phyloP scores from a whole-genome alignment of 35 echinoderm and acorn worm genomes.

The Ophiothrix spiculata region DNA sequence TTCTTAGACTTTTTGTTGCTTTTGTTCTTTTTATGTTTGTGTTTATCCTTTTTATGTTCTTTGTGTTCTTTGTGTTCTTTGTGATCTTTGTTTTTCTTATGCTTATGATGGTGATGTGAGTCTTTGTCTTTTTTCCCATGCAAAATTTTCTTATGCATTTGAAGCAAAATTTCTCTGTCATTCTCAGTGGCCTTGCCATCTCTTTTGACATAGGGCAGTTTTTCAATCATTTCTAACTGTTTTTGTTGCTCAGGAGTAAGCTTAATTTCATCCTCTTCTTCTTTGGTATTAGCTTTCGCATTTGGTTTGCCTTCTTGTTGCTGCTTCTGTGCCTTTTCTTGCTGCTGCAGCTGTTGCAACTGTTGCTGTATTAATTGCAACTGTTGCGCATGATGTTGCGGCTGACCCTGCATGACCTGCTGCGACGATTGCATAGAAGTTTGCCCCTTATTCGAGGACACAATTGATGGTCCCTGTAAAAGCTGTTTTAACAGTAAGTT shows the following conservation, averaged over 20 bases:
- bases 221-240: slow-evolving; percentile 90
- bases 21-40: too few relatives aligned
- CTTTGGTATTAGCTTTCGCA: background rate
- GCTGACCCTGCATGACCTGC: background rate
- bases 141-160: slow-evolving; percentile 60
- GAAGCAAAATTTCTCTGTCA: slow-evolving; percentile 78
- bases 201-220: slow-evolving; percentile 92
- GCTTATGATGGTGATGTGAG: background rate
- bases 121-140: slow-evolving; percentile 31
- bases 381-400: background rate
- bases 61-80: slow-evolving; percentile 33
- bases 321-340: background rate
- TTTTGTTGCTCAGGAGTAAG: slow-evolving; percentile 93
- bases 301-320: background rate
- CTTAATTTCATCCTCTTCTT: slow-evolving; percentile 70
- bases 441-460: background rate
- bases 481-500: slow-evolving; percentile 85
- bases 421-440: background rate
- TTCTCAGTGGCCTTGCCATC: slow-evolving; percentile 85
- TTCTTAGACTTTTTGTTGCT: slow-evolving; percentile 55
- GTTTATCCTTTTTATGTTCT: slow-evolving; percentile 28
- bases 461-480: slow-evolving; percentile 71
- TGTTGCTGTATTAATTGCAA: slow-evolving; percentile 22
- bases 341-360: background rate
- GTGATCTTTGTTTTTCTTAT: too few relatives aligned